Evolutionary conservation across 2,797 vertebrate genomes (phyloP).

Genomic region (Enteromius paludinosus): DNA sequence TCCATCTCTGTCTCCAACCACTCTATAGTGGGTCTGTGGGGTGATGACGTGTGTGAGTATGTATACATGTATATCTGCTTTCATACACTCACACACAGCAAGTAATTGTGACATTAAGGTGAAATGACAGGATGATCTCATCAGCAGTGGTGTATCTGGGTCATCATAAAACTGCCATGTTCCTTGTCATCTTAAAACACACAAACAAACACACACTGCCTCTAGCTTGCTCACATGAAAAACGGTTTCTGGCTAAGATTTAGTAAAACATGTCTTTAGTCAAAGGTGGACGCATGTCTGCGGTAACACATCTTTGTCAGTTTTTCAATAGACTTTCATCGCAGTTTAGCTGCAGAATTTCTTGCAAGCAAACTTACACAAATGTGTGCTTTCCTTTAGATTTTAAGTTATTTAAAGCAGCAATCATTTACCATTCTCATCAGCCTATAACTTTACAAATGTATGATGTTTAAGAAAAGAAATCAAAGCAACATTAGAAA

Average conservation of each 20-base stretch:
- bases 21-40: background rate
- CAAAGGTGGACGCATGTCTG: background rate
- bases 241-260: constrained; percentile 27
- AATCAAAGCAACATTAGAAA: background rate
- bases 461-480: background rate
- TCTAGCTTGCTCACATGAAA: constrained; percentile 10
- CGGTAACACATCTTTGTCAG: constrained; percentile 15
- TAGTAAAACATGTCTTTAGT: constrained; percentile 28
- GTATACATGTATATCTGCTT: constrained; percentile 15
- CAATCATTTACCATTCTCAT: background rate
- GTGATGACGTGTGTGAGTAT: constrained; percentile 19
- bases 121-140: constrained; percentile 66
- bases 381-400: background rate
- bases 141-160: constrained; percentile 64
- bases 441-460: background rate
- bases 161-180: constrained; percentile 61
- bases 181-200: constrained; percentile 25
- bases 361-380: background rate
- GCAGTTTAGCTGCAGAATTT: background rate
- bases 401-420: background rate
- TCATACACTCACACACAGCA: background rate
- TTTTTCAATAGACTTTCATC: background rate
- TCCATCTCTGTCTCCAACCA: constrained; percentile 6
- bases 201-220: constrained; percentile 3
- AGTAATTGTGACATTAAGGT: constrained; percentile 69